phyloP scores from a whole-genome alignment of 2,797 vertebrate genomes.

The Onychomys torridus region DNA sequence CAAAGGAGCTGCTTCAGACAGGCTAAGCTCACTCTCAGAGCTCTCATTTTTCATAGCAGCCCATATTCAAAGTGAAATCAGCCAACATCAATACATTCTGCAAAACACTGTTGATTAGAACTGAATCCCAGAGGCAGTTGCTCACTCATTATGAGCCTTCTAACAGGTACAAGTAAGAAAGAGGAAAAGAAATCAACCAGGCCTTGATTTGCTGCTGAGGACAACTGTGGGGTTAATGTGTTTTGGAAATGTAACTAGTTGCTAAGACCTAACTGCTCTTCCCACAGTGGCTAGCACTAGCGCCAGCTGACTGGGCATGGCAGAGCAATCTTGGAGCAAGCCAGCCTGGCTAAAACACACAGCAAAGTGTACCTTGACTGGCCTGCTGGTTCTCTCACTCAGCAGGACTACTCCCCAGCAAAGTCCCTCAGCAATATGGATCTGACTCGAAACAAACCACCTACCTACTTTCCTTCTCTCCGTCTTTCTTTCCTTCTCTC shows the following conservation, averaged over 20 bases:
- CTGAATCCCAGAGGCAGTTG: neutral
- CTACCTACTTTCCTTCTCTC: neutral
- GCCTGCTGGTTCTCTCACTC: neutral
- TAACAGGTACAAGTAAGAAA: slow-evolving; percentile 55
- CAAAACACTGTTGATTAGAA: slow-evolving; percentile 59
- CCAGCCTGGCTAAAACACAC: slow-evolving; percentile 5
- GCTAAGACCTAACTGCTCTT: slow-evolving; percentile 42
- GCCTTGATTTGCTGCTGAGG: slow-evolving; percentile 53
- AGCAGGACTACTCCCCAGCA: neutral
- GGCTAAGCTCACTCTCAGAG: neutral
- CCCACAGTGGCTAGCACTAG: slow-evolving; percentile 5
- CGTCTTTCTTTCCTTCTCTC: neutral
- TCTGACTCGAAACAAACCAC: neutral
- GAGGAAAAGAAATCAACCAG: slow-evolving; percentile 63
- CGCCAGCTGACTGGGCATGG: neutral
- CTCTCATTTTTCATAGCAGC: slow-evolving; percentile 34
- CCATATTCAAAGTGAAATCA: slow-evolving; percentile 40
- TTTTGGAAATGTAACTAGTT: slow-evolving; percentile 62
- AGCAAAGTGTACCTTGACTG: neutral
- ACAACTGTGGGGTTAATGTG: slow-evolving; percentile 31
- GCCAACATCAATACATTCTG: slow-evolving; percentile 52
- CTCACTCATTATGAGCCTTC: slow-evolving; percentile 60
- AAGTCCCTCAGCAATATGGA: slow-evolving; percentile 10
- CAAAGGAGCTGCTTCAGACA: neutral
- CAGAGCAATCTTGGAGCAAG: slow-evolving; percentile 11